These are phyloP conservation scores for Tarsius wallacei DNA, from an alignment of 2,797 vertebrate species.

Conservation along the genomic window DNA sequence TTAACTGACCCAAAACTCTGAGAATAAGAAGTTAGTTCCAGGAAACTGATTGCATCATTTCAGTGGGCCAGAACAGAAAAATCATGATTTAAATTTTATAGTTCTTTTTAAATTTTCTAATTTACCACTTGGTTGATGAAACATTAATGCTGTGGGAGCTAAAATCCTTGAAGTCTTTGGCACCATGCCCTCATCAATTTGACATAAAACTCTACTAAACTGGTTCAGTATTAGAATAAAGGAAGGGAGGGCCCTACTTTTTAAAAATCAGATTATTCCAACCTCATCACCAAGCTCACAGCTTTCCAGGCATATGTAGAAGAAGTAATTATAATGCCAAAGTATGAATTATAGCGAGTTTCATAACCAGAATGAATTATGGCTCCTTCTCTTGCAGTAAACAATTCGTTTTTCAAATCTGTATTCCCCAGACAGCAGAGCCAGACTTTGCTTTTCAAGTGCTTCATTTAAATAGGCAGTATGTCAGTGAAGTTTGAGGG, in stretches of 20 bases:
- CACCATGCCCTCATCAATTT: neutral
- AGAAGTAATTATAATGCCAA: slow-evolving; percentile 33
- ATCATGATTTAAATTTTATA: slow-evolving; percentile 7
- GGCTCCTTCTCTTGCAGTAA: slow-evolving; percentile 39
- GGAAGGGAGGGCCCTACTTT: neutral
- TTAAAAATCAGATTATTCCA: slow-evolving; percentile 16
- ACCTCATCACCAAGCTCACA: neutral
- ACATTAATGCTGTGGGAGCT: neutral
- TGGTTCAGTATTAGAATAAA: slow-evolving; percentile 24
- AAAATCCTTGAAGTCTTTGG: neutral
- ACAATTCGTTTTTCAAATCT: slow-evolving; percentile 61
- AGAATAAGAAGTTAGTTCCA: slow-evolving; percentile 20
- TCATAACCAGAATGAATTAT: slow-evolving; percentile 48
- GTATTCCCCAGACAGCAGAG: slow-evolving; percentile 59
- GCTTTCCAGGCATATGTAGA: slow-evolving; percentile 23
- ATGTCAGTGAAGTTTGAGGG: slow-evolving; percentile 24
- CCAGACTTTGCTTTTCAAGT: slow-evolving; percentile 55
- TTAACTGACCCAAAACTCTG: neutral
- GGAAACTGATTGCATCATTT: neutral
- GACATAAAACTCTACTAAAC: neutral
- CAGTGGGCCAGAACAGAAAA: neutral
- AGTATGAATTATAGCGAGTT: slow-evolving; percentile 52
- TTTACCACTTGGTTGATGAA: neutral
- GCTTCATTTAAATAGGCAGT: slow-evolving; percentile 57
- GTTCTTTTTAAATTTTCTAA: slow-evolving; percentile 49